Evolutionary conservation across 2,113 vertebrate species (phyloP), one percentile per base, ranked within the genome.

Genomic region (Cyphomyrus discorhynchus): DNA sequence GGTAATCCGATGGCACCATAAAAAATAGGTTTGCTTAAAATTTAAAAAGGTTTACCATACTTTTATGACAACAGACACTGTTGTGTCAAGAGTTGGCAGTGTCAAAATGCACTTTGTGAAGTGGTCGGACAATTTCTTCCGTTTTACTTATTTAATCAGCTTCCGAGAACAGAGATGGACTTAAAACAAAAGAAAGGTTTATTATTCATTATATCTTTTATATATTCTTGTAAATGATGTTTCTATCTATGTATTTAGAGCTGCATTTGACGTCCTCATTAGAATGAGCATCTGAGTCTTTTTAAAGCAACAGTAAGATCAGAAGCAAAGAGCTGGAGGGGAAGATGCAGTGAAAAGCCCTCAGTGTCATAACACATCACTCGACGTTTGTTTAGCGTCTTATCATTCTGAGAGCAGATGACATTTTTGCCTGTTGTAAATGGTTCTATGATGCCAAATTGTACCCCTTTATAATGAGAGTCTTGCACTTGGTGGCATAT

Each of bases 401-500:
- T 88, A 90, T 90, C 45, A 80, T 83, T 88, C 62, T 88, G 74
- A 90, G 90, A 90, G 52, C 74, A 90, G 86, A 77, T 88, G 86
- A 90, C 90, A 90, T 86, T 90, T 90, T 77, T 87, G 89, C 45
- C 87, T 85, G 70, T 66, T 90, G 39, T 87, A 87, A 90, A 86
- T 35, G 39, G 21, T 46, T 39, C 58, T 62, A 35, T 49, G 52
- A 87, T 90, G 66, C 90, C 90, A 90, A 88, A 90, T 35, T n/a
- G 82, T 42, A 42, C 88, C 42, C 90, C 52, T 83, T 88, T 88
- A 58, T 83, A 90, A 90, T 84, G 83, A 88, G 35, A 58, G 50
- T 1, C 86, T 90, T 84, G n/a, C 49, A 80, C 74, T 62, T 90
- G 53, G 87, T 74, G 58, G 70, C 53, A 15, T 90, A 56, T 88